Evolutionary conservation across 2,888 invertebrate genomes (phyloP).

Genomic region (Hartigia nigra): DNA sequence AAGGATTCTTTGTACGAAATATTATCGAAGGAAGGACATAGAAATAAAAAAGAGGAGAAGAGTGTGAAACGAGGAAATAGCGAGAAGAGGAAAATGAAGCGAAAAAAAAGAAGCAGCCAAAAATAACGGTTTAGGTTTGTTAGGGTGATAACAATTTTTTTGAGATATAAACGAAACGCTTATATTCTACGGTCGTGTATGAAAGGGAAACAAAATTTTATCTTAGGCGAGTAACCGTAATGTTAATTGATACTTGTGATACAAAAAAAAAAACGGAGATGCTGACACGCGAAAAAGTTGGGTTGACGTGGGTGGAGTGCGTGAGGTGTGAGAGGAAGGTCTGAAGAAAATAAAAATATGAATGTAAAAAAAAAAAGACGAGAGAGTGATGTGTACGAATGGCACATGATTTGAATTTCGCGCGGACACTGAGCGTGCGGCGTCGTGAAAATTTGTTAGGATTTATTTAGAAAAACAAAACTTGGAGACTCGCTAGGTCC

Average conservation of each 20-base stretch:
- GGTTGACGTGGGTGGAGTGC: background rate
- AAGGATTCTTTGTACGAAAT: background rate
- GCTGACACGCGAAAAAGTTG: background rate
- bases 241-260: constrained; percentile 54
- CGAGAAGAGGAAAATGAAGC: constrained; percentile 13
- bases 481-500: background rate
- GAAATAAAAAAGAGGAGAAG: constrained; percentile 14
- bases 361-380: background rate
- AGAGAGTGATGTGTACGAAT: constrained; percentile 6
- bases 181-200: constrained; percentile 54
- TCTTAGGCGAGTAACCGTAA: constrained; percentile 43
- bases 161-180: constrained; percentile 54
- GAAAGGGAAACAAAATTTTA: constrained; percentile 51
- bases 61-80: constrained; percentile 1
- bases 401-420: constrained; percentile 5
- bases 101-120: constrained; percentile 15
- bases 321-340: constrained; percentile 19
- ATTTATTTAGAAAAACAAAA: background rate
- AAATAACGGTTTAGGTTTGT: constrained; percentile 13
- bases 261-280: constrained; percentile 29
- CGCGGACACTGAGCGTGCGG: background rate
- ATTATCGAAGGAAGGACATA: background rate
- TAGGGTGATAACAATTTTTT: constrained; percentile 24
- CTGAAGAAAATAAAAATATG: constrained; percentile 16
- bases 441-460: background rate